A percentile compares a stretch with the other conserved stretches of the same genome.
Evolutionary conservation across 2,888 invertebrate genomes (phyloP).

Genomic region (Lithophane leautieri): DNA sequence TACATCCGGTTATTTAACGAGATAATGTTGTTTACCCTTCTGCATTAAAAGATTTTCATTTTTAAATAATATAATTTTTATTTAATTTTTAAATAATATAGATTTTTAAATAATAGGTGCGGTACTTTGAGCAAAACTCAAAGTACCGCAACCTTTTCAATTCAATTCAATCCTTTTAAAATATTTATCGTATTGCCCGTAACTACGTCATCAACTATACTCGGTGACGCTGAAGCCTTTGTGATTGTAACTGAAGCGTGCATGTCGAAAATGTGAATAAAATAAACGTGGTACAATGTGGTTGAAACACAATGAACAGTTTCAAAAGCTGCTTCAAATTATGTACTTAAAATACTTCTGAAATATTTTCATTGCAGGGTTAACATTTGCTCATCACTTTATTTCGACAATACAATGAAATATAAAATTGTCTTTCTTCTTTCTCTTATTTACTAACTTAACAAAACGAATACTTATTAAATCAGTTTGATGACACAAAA

Average conservation of each 20-base stretch:
- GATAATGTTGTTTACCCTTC: not conserved
- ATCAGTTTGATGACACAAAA: not conserved
- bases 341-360: constrained; percentile 9
- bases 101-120: too few relatives aligned
- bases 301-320: not conserved
- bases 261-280: not conserved
- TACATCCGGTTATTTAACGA: not conserved
- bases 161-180: not conserved
- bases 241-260: not conserved
- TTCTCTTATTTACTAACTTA: too few relatives aligned
- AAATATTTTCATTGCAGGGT: not conserved
- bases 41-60: not conserved
- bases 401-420: not conserved
- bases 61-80: too few relatives aligned
- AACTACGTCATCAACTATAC: not conserved
- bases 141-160: not conserved
- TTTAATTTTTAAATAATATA: too few relatives aligned
- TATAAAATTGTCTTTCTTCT: not conserved
- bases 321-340: constrained; percentile 4
- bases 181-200: not conserved
- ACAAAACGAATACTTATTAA: not conserved
- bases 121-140: too few relatives aligned
- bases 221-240: constrained; percentile 8
- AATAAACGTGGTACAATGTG: not conserved
- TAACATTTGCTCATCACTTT: not conserved